Percentiles rank a stretch among this genome's conserved stretches.
phyloP scores from a whole-genome alignment of 2,888 invertebrate species.

The Drosophila pseudotalamancana region DNA sequence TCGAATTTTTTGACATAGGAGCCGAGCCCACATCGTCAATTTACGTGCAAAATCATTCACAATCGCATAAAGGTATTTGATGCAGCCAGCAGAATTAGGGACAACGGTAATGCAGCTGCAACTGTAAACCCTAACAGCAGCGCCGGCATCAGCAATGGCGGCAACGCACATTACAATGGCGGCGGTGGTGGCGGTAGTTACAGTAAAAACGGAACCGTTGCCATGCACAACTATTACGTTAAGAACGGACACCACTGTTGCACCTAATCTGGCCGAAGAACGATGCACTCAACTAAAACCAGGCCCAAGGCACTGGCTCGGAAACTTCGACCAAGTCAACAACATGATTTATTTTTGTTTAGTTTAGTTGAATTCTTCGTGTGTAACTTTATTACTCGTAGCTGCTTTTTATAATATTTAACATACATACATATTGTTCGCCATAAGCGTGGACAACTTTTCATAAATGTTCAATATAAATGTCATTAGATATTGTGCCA shows the following conservation, averaged over 20 bases:
- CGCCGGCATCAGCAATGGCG: conserved; percentile 17
- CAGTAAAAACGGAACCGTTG: conserved; percentile 74
- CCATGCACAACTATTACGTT: conserved; percentile 83
- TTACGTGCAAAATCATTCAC: conserved; percentile 83
- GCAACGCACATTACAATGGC: conserved; percentile 28
- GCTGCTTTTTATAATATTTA: conserved; percentile 9
- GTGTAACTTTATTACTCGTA: background rate
- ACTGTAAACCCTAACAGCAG: conserved; percentile 6
- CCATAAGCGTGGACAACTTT: background rate
- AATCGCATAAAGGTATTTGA: conserved; percentile 75
- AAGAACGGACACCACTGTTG: conserved; percentile 84
- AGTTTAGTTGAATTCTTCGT: too few species aligned
- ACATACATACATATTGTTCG: too few species aligned
- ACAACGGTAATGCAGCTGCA: conserved; percentile 16
- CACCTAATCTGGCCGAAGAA: conserved; percentile 68
- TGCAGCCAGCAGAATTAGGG: conserved; percentile 47
- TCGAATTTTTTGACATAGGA: conserved; percentile 67
- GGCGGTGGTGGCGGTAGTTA: conserved; percentile 65
- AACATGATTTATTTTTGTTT: background rate
- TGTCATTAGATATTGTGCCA: conserved; percentile 46
- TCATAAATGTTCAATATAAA: conserved; percentile 16
- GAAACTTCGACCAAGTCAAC: conserved; percentile 31
- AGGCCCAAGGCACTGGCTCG: conserved; percentile 20
- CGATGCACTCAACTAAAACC: background rate
- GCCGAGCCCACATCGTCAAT: conserved; percentile 82